Evolutionary conservation across 2,113 vertebrate species (phyloP).

Genomic region (Bagarius yarrelli): DNA sequence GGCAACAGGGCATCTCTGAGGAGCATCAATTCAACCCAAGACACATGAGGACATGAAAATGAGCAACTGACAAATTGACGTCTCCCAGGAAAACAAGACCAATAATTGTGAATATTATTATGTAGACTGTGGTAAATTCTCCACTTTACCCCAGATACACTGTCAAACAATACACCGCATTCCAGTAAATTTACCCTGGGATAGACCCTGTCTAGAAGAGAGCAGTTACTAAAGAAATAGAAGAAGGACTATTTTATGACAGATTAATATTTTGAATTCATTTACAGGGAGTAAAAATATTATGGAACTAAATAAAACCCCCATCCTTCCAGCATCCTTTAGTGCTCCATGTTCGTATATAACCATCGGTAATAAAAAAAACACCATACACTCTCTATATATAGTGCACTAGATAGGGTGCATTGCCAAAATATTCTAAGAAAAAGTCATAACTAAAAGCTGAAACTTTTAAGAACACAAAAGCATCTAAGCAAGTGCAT

Average conservation of each 20-base stretch:
- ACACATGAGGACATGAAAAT: neutral
- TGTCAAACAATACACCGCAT: neutral
- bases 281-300: too few relatives aligned
- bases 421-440: neutral
- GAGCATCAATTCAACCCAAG: conserved; percentile 12
- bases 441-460: neutral
- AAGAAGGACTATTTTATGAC: neutral
- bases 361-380: neutral
- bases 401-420: neutral
- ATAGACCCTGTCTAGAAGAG: neutral
- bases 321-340: neutral
- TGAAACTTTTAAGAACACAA: neutral
- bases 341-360: neutral
- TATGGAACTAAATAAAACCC: neutral
- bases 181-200: neutral
- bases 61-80: neutral
- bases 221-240: neutral
- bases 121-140: neutral
- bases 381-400: neutral
- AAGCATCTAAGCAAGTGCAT: neutral
- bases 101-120: neutral
- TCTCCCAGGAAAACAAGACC: neutral
- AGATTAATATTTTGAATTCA: too few relatives aligned
- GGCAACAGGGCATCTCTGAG: conserved; percentile 18
- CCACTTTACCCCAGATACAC: neutral